These are phyloP conservation scores for Balaeniceps rex DNA, from an alignment of 2,113 vertebrate genomes.

Conservation along the genomic window DNA sequence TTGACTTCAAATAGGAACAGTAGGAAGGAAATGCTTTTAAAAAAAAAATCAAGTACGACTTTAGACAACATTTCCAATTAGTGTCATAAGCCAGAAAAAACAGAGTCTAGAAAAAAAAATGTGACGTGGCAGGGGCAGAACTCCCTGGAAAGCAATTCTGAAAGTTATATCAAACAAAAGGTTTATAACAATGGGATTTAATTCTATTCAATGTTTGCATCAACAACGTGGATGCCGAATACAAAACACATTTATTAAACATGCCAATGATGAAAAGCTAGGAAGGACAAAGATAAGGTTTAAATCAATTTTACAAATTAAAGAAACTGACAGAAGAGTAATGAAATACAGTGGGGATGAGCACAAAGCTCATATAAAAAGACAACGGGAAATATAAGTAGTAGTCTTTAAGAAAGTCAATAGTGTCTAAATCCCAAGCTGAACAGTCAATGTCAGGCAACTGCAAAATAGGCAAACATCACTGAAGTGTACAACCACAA, in stretches of 20 bases:
- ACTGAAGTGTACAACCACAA: background rate
- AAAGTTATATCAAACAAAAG: background rate
- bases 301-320: background rate
- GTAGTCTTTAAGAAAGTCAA: background rate
- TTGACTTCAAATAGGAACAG: background rate
- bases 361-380: background rate
- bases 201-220: background rate
- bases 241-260: background rate
- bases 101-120: background rate
- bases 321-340: background rate
- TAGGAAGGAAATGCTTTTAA: background rate
- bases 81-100: background rate
- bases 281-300: background rate
- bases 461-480: background rate
- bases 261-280: background rate
- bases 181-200: background rate
- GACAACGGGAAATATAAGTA: background rate
- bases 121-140: background rate
- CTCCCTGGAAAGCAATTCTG: background rate
- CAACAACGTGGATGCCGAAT: background rate
- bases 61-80: background rate
- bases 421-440: background rate
- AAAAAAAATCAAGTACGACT: background rate
- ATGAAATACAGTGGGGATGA: background rate
- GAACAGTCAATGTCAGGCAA: background rate